These are phyloP conservation scores for Leuciscus waleckii DNA, from an alignment of 2,797 vertebrate genomes.

Conservation along the genomic window DNA sequence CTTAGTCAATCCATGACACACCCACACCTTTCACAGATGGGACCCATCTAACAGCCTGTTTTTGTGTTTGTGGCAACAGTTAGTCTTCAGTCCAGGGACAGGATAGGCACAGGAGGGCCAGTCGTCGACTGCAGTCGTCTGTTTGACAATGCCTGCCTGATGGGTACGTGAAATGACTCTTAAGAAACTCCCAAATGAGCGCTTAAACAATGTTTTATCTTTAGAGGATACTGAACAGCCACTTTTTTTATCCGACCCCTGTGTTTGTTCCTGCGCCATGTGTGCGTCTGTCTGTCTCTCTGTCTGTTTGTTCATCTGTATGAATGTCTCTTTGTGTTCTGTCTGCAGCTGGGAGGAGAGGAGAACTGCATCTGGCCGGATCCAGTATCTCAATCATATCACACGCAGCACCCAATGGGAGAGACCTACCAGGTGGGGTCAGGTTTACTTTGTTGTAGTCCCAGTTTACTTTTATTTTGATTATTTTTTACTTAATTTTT, in stretches of 20 bases:
- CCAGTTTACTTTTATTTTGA: neutral
- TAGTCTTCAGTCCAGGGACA: constrained; percentile 96
- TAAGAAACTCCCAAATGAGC: neutral
- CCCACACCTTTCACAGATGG: neutral
- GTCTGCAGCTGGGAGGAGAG: constrained; percentile 93
- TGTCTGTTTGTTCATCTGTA: constrained; percentile 65
- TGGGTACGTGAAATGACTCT: constrained; percentile 81
- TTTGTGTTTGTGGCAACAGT: constrained; percentile 78
- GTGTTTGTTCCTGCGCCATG: constrained; percentile 18
- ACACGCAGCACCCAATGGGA: constrained; percentile 98
- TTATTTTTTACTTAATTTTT: neutral
- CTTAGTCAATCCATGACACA: neutral
- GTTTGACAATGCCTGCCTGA: constrained; percentile 95
- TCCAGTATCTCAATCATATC: constrained; percentile 98
- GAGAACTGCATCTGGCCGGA: constrained; percentile 94
- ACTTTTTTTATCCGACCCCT: neutral
- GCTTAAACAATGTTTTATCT: constrained; percentile 9
- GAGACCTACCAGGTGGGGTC: constrained; percentile 89
- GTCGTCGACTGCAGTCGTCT: constrained; percentile 97
- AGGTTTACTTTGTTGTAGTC: constrained; percentile 29
- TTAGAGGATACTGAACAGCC: neutral
- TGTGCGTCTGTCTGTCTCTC: constrained; percentile 45
- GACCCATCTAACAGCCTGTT: neutral
- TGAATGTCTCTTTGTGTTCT: constrained; percentile 72
- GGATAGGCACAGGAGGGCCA: constrained; percentile 91